Evolutionary conservation across 2,888 invertebrate genomes (phyloP).

Genomic region (Argynnis bischoffii): DNA sequence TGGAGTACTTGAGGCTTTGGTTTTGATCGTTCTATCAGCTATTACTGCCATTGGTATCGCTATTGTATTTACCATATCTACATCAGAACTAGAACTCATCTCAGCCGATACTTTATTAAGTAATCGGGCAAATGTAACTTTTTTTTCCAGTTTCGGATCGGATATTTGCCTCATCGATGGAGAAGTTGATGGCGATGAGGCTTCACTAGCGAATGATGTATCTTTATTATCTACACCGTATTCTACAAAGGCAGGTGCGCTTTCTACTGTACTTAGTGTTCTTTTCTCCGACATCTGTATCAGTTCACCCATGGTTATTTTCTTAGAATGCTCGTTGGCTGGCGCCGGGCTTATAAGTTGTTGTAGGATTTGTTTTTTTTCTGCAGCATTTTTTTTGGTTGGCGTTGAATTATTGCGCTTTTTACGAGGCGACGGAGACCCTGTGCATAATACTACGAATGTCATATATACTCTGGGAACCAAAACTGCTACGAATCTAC

Average conservation of each 20-base stretch:
- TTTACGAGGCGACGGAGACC: conserved; percentile 89
- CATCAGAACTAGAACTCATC: conserved; percentile 89
- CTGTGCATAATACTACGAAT: conserved; percentile 69
- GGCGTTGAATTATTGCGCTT: conserved; percentile 91
- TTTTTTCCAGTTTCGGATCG: conserved; percentile 88
- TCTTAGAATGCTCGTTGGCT: conserved; percentile 83
- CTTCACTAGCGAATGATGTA: conserved; percentile 83
- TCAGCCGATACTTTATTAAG: conserved; percentile 89
- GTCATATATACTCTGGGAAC: conserved; percentile 40
- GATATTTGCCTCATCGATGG: conserved; percentile 81
- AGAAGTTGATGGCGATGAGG: conserved; percentile 77
- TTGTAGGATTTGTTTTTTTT: conserved; percentile 90
- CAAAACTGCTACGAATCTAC: conserved; percentile 56
- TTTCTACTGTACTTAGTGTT: conserved; percentile 72
- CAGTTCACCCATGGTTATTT: conserved; percentile 87
- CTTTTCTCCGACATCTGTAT: conserved; percentile 87
- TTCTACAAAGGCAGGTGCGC: conserved; percentile 75
- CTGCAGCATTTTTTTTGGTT: conserved; percentile 88
- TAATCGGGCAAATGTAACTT: conserved; percentile 89
- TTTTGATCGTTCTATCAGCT: conserved; percentile 64
- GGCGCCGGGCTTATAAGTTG: conserved; percentile 88
- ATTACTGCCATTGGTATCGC: conserved; percentile 76
- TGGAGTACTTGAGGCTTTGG: conserved; percentile 80
- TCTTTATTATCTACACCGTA: conserved; percentile 81
- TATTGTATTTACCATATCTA: conserved; percentile 82